Conservation (phyloP, 2,113 vertebrate genomes). For the Ondatra zibethicus region DNA sequence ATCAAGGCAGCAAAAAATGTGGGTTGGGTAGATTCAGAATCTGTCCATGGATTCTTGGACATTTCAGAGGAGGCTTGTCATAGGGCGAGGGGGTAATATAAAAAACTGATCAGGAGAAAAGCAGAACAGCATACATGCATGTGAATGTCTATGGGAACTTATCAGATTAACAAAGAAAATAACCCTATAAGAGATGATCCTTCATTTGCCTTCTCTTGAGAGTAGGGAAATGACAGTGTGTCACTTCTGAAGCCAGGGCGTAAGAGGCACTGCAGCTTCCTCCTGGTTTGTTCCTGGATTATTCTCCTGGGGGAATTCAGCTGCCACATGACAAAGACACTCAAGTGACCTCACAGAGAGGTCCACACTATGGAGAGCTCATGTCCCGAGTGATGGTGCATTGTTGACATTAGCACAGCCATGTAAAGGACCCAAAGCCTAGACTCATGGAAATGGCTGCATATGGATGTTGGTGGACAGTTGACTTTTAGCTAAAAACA, state of each 20-base stretch:
- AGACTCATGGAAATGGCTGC: background rate
- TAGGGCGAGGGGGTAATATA: background rate
- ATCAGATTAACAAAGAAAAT: background rate
- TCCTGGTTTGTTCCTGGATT: background rate
- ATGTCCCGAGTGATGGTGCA: background rate
- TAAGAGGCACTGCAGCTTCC: background rate
- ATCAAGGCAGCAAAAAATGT: background rate
- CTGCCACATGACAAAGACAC: background rate
- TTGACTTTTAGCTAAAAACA: background rate
- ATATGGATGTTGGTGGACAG: background rate
- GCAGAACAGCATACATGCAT: background rate
- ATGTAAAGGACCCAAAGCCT: background rate
- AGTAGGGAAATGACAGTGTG: background rate
- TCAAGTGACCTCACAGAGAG: background rate
- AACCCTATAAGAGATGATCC: background rate
- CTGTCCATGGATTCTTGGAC: background rate
- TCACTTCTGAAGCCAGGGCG: background rate
- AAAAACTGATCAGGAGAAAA: background rate
- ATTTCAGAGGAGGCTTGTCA: background rate
- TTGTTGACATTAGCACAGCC: background rate
- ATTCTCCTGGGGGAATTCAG: background rate
- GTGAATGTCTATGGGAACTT: background rate
- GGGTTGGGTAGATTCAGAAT: conserved; percentile 1
- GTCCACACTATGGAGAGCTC: background rate
- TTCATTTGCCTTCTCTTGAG: background rate